Conservation (phyloP, 2,113 vertebrate species). For the Catharus minimus region DNA sequence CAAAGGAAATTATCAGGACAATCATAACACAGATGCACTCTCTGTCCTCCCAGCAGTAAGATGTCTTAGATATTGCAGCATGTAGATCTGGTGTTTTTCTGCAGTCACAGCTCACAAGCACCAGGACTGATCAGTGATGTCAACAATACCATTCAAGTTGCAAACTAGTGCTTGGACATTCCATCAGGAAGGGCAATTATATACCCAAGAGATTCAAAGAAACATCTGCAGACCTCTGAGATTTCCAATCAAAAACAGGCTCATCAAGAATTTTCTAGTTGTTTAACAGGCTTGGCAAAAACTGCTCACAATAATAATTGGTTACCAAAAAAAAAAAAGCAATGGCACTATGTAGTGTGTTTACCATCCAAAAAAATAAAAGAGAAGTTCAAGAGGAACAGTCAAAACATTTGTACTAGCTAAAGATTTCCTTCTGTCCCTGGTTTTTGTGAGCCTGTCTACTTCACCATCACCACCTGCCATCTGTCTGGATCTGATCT, state of each 20-base stretch:
- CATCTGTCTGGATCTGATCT: neutral
- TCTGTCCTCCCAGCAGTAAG: neutral
- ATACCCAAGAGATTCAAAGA: neutral
- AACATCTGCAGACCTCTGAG: neutral
- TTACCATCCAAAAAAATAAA: neutral
- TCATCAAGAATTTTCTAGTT: neutral
- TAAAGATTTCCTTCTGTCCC: neutral
- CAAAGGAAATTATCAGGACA: neutral
- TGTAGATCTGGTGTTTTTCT: neutral
- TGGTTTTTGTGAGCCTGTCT: neutral
- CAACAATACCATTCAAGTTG: neutral
- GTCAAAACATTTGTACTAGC: neutral
- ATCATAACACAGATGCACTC: neutral
- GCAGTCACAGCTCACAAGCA: neutral
- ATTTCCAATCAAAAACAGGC: neutral
- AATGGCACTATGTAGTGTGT: neutral
- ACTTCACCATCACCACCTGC: neutral
- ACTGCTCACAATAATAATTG: neutral
- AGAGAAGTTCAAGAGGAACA: neutral
- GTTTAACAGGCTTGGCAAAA: neutral
- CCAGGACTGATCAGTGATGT: rapidly evolving
- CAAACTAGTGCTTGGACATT: neutral
- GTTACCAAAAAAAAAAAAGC: neutral
- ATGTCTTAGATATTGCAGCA: neutral
- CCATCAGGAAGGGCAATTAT: neutral